phyloP scores from a whole-genome alignment of 2,113 vertebrate genomes.

The Herpailurus yagouaroundi region DNA sequence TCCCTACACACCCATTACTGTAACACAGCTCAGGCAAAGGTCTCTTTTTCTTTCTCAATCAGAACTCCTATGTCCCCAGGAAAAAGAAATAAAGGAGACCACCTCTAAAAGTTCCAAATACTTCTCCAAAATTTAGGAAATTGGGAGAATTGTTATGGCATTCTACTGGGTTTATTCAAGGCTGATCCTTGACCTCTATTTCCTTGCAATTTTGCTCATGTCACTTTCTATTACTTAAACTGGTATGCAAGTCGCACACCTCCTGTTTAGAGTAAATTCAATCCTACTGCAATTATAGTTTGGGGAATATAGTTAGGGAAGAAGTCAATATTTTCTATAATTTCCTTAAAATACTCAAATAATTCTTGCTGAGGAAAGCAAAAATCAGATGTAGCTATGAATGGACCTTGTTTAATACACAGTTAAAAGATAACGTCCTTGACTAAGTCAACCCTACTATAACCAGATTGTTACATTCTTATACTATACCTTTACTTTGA shows the following conservation, averaged over 20 bases:
- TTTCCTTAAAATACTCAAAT: constrained; percentile 57
- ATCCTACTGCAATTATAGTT: not conserved
- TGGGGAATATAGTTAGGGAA: not conserved
- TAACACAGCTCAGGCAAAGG: not conserved
- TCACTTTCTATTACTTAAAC: constrained; percentile 41
- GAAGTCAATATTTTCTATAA: constrained; percentile 40
- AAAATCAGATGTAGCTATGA: constrained; percentile 18
- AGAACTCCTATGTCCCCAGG: not conserved
- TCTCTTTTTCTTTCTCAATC: constrained; percentile 1
- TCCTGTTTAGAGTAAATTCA: not conserved
- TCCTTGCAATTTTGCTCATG: constrained; percentile 28
- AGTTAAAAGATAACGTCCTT: not conserved
- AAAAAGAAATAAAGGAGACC: constrained; percentile 7
- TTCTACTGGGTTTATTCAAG: not conserved
- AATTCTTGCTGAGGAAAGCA: constrained; percentile 35
- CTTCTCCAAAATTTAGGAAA: not conserved
- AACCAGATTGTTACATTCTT: not conserved
- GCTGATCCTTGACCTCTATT: constrained; percentile 1
- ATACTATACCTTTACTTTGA: not conserved
- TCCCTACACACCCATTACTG: not conserved
- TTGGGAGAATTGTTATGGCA: not conserved
- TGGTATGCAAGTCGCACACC: not conserved
- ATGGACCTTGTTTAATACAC: constrained; percentile 18
- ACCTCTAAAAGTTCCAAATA: not conserved
- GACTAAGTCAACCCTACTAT: not conserved